Conservation (phyloP, 2,113 vertebrate genomes). For the Tyrannus savana region DNA sequence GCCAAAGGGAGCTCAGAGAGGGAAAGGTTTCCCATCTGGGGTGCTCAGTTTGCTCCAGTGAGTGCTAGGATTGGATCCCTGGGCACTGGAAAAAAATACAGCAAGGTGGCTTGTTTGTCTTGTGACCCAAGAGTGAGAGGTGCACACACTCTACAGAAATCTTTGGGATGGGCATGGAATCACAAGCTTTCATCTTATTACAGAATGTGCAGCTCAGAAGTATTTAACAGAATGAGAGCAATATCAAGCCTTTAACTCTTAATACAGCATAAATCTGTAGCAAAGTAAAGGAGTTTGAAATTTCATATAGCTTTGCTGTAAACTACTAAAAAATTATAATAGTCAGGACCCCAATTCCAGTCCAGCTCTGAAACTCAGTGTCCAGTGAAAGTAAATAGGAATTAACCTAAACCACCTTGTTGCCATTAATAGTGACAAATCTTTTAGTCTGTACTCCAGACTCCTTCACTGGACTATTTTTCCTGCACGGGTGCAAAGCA, state of each 20-base stretch:
- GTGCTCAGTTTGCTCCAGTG: not conserved
- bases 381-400: slow-evolving; percentile 37
- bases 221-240: not conserved
- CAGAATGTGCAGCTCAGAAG: not conserved
- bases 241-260: not conserved
- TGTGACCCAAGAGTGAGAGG: not conserved
- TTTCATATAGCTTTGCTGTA: not conserved
- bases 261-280: not conserved
- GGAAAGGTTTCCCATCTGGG: not conserved
- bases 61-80: not conserved
- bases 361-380: not conserved
- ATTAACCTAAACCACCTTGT: not conserved
- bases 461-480: not conserved
- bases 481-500: slow-evolving; percentile 1
- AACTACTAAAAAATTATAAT: not conserved
- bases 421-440: slow-evolving; percentile 34
- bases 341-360: not conserved
- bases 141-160: not conserved
- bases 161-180: not conserved
- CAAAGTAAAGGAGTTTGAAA: not conserved
- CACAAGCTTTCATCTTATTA: not conserved
- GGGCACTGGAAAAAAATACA: not conserved
- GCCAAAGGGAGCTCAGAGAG: not conserved
- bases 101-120: not conserved
- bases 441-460: not conserved